phyloP scores from a whole-genome alignment of 1,140 invertebrate species.

The Drosophila seguyi region DNA sequence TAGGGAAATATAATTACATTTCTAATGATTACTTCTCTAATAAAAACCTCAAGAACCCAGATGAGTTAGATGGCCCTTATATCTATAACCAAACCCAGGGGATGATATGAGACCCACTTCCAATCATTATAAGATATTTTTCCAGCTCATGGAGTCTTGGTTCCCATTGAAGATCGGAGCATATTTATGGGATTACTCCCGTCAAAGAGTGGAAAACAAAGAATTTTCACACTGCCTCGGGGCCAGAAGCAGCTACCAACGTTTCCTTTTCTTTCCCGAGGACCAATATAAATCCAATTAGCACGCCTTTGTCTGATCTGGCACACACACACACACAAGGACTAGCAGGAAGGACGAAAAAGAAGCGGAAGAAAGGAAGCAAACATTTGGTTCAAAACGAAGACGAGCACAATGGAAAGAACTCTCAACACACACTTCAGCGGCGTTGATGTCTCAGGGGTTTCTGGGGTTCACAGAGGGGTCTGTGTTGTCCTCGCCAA shows the following conservation, averaged over 20 bases:
- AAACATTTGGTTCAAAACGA: conserved; percentile 33
- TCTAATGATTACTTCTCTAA: conserved; percentile 1
- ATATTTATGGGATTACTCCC: conserved; percentile 27
- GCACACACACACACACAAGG: conserved; percentile 17
- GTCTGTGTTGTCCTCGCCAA: conserved; percentile 61
- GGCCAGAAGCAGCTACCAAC: conserved; percentile 42
- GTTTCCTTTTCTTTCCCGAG: conserved; percentile 17
- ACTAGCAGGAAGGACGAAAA: background rate
- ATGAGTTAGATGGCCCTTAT: conserved; percentile 10
- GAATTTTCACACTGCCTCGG: conserved; percentile 51
- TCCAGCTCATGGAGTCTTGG: background rate
- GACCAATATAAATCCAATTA: conserved; percentile 80
- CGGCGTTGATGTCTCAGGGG: conserved; percentile 30
- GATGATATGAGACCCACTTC: background rate
- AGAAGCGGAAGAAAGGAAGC: conserved; percentile 30
- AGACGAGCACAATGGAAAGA: conserved; percentile 58
- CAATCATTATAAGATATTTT: conserved; percentile 4
- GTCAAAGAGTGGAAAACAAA: conserved; percentile 21
- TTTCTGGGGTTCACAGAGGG: conserved; percentile 12
- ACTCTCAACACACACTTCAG: conserved; percentile 56
- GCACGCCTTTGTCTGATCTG: conserved; percentile 72
- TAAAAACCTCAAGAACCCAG: background rate
- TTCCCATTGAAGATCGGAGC: conserved; percentile 30
- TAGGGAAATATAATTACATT: background rate
- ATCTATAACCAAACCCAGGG: background rate